A percentile compares a stretch with the other conserved stretches of the same genome.
Conservation (phyloP, 2,113 vertebrate species). For the Phyllostomus hastatus region DNA sequence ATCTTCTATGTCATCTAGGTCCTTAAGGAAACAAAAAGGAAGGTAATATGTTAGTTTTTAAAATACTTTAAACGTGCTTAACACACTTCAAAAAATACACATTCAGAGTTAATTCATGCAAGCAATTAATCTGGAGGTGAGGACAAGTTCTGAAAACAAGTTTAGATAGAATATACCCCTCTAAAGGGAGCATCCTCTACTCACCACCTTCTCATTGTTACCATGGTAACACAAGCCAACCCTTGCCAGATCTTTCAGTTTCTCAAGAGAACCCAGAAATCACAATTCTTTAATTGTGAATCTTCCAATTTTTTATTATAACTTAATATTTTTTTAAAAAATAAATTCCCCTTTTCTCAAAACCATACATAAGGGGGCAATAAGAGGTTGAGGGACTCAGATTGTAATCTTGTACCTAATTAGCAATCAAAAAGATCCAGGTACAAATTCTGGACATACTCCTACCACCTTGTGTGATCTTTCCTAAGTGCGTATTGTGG, state of each 20-base stretch:
- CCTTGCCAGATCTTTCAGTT: background rate
- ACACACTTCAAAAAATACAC: background rate
- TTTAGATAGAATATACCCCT: background rate
- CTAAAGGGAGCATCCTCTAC: background rate
- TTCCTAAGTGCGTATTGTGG: background rate
- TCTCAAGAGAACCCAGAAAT: background rate
- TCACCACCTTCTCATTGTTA: background rate
- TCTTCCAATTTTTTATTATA: conserved; percentile 23
- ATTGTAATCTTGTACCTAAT: background rate
- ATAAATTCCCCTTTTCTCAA: background rate
- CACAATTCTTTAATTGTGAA: background rate
- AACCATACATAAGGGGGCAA: background rate
- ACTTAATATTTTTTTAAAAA: background rate
- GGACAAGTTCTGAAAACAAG: background rate
- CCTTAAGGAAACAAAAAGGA: conserved; percentile 80
- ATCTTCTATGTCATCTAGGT: conserved; percentile 98
- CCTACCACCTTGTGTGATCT: background rate
- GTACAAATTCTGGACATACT: background rate
- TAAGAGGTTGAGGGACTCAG: background rate
- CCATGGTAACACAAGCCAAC: background rate
- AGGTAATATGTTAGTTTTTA: conserved; percentile 17
- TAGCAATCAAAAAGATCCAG: background rate
- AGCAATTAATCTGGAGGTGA: background rate
- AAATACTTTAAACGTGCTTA: background rate
- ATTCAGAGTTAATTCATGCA: background rate